Base-by-base conservation (phyloP, 2,113 vertebrate species). In the Pelusios castaneus region DNA sequence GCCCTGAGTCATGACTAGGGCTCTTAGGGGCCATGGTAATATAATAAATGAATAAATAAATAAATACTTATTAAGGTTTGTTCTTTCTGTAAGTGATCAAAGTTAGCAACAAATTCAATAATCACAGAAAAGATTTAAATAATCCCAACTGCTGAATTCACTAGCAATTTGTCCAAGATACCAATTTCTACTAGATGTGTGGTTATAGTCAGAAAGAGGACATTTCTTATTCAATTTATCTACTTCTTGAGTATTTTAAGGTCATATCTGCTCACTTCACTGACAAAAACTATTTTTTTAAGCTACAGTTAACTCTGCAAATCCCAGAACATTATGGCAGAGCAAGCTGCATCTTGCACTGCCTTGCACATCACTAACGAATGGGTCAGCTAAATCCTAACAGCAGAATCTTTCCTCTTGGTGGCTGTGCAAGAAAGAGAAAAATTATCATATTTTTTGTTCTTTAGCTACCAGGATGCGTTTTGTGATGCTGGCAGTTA, bases 391-490 rank as follows among this genome's bases (percentile, higher is more conserved):
- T 82, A 45, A 13, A 6, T 60, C 83, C 60, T 80, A 52, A 43
- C 17, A 19, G 34, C 12, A 60, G 29, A 10, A 54, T 77, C 89
- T 81, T 45, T 88, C 45, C 16, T 31, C 22, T 21, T 67, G 34
- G 22, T 73, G 38, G 22, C 91, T 34, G 67, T 85, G 47, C 55
- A 92, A 92, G 38, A 88, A 22, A 78, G 5, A 51, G 3, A 5
- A 1, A 10, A 60, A 88, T n/a, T 6, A 63, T 63, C 60, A 63
- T 8, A 6, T 63, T 63, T 63, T 67, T 67, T 67, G 1, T 78
- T 89, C 80, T 31, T 78, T 75, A 92, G 27, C 27, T 87, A 58
- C 78, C 58, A 86, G 90, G 83, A 79, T 16, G 9, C 1, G 79
- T 82, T 82, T 2, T 31, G 63, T 67, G n/a, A 29, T 41, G 22